Conservation (phyloP, 2,113 vertebrate genomes). For the Caracal caracal region DNA sequence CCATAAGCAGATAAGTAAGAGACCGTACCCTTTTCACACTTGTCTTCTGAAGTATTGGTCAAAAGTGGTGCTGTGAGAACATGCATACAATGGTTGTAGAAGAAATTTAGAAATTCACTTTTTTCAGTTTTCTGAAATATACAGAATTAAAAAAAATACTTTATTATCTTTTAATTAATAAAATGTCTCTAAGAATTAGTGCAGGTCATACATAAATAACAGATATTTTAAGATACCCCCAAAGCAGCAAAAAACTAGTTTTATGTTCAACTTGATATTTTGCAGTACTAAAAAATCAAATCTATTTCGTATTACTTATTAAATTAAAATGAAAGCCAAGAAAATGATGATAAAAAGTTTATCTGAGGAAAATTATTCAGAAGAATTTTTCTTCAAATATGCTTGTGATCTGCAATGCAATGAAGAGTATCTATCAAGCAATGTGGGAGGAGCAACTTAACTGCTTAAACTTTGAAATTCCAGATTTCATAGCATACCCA, state of each 20-base stretch:
- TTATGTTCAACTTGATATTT: conserved; percentile 32
- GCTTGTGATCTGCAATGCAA: neutral
- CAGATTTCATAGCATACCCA: neutral
- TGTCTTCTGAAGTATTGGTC: conserved; percentile 96
- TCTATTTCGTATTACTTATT: neutral
- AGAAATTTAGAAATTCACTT: conserved; percentile 99
- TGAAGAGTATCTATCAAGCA: neutral
- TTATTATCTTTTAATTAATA: conserved; percentile 25
- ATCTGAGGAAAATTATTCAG: conserved; percentile 30
- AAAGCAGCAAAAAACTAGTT: neutral
- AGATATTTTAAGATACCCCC: conserved; percentile 45
- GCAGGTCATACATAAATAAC: neutral
- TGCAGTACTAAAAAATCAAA: conserved; percentile 43
- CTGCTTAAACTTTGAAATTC: neutral
- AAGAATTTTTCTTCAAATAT: neutral
- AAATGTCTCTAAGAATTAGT: conserved; percentile 37
- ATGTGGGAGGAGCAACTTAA: neutral
- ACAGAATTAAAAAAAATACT: conserved; percentile 58
- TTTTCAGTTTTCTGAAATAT: conserved; percentile 97
- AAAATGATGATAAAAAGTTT: conserved; percentile 31
- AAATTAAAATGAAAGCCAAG: neutral
- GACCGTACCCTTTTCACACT: conserved; percentile 91
- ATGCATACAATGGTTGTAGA: conserved; percentile 99
- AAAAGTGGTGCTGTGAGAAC: conserved; percentile 97
- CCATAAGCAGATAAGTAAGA: neutral